phyloP scores from a whole-genome alignment of 2,797 vertebrate species.

The Leontopithecus rosalia region DNA sequence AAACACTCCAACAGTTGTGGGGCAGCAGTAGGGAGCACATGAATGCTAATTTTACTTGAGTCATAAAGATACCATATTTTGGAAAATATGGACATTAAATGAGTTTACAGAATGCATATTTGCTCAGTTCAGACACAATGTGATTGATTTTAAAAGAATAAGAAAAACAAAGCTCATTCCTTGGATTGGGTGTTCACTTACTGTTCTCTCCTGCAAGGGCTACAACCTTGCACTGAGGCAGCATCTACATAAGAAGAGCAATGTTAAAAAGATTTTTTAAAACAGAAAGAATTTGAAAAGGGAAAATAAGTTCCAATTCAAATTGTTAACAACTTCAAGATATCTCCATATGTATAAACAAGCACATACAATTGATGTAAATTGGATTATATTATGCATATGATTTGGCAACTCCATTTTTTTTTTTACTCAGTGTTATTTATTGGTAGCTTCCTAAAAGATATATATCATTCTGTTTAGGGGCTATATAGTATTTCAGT shows the following conservation, averaged over 20 bases:
- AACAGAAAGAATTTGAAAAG: background rate
- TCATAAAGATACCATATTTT: background rate
- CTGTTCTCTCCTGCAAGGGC: background rate
- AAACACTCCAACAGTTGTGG: background rate
- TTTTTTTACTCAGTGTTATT: background rate
- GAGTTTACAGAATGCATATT: no score
- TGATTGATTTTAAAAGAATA: background rate
- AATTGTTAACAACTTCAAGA: background rate
- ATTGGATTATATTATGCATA: background rate
- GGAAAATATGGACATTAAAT: background rate
- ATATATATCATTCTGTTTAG: background rate
- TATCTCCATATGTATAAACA: background rate
- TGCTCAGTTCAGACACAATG: background rate
- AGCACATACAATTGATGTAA: background rate
- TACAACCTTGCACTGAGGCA: background rate
- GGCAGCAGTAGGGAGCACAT: background rate
- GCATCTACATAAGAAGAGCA: background rate
- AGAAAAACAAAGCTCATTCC: background rate
- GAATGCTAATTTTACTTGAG: background rate
- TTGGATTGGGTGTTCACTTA: background rate
- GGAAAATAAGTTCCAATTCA: background rate
- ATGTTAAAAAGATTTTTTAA: background rate
- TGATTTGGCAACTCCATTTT: background rate
- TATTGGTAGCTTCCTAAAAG: background rate
- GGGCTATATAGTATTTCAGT: background rate